Conservation (phyloP, 2,113 vertebrate species). For the Ailuropoda melanoleuca region DNA sequence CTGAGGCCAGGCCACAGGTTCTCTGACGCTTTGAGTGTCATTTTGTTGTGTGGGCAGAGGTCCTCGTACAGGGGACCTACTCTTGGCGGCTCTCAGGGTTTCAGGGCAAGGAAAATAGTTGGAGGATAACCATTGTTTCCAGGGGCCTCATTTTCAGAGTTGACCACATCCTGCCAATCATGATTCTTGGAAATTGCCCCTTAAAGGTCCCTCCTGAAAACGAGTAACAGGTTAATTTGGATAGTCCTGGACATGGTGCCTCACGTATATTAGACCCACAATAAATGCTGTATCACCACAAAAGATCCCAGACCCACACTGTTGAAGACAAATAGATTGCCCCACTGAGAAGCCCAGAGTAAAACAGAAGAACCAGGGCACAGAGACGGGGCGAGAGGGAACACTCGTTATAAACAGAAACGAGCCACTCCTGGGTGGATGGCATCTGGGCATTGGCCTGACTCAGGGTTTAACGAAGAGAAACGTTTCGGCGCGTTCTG, state of each 20-base stretch:
- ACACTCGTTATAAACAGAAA: background rate
- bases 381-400: background rate
- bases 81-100: background rate
- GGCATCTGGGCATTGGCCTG: background rate
- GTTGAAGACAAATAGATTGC: background rate
- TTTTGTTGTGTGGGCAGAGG: background rate
- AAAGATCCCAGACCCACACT: background rate
- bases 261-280: background rate
- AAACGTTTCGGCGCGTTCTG: fast-evolving
- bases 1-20: background rate
- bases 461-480: background rate
- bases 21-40: background rate
- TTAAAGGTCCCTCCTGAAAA: slow-evolving; percentile 4
- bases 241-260: background rate
- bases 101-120: background rate
- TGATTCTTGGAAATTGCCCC: background rate
- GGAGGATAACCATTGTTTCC: background rate
- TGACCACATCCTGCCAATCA: background rate
- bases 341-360: fast-evolving
- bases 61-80: background rate
- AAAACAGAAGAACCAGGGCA: background rate
- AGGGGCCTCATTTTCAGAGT: background rate
- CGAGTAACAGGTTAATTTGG: background rate
- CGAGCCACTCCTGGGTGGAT: fast-evolving
- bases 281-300: background rate